A percentile compares a stretch with the other conserved stretches of the same genome.
phyloP scores from a whole-genome alignment of 2,113 vertebrate genomes.

The human region GRCh38 chr14:21117501-21118000 shows the following conservation, averaged over 20 bases:
- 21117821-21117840: neutral
- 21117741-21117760: neutral
- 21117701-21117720: neutral
- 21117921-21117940: neutral
- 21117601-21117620: neutral
- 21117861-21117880: neutral
- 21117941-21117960: neutral
- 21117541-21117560: too few relatives aligned
- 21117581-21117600: neutral
- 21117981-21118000: neutral
- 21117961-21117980: neutral
- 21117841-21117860: neutral
- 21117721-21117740: neutral
- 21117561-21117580: too few relatives aligned
- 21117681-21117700: neutral
- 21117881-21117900: neutral
- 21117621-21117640: neutral
- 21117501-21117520: too few relatives aligned
- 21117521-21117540: too few relatives aligned
- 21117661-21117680: neutral
- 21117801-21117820: neutral
- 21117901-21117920: neutral
- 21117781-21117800: too few relatives aligned
- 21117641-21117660: neutral
- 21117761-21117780: neutral